phyloP scores from a whole-genome alignment of 1,140 invertebrate genomes.

The Bombus confusus region DNA sequence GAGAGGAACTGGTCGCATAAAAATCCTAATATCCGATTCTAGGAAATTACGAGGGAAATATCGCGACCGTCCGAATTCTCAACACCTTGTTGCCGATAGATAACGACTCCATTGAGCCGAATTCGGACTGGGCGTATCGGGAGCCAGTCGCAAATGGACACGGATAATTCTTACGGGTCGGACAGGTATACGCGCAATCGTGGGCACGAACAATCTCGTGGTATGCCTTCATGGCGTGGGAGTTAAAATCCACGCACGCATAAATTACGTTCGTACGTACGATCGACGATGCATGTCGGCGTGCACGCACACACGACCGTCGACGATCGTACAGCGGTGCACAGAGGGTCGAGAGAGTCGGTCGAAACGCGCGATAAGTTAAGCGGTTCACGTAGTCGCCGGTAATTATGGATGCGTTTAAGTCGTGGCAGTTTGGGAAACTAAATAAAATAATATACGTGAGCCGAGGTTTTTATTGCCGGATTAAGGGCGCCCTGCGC shows the following conservation, averaged over 20 bases:
- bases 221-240: slow-evolving; percentile 68
- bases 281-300: background rate
- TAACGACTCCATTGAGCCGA: slow-evolving; percentile 54
- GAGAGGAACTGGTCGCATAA: background rate
- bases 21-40: slow-evolving; percentile 5
- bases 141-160: slow-evolving; percentile 57
- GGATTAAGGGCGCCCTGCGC: slow-evolving; percentile 77
- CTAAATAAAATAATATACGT: slow-evolving; percentile 82
- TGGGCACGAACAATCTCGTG: slow-evolving; percentile 67
- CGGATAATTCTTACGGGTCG: slow-evolving; percentile 64
- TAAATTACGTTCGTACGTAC: slow-evolving; percentile 74
- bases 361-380: slow-evolving; percentile 76
- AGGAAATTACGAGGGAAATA: slow-evolving; percentile 7
- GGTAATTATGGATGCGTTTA: slow-evolving; percentile 83
- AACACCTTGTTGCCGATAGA: slow-evolving; percentile 40
- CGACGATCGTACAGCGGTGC: background rate
- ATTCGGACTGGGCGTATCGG: slow-evolving; percentile 61
- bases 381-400: slow-evolving; percentile 80
- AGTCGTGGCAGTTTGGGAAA: slow-evolving; percentile 80
- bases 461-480: slow-evolving; percentile 80
- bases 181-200: slow-evolving; percentile 53
- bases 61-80: slow-evolving; percentile 36
- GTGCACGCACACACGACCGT: background rate
- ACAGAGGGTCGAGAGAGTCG: slow-evolving; percentile 14
- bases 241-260: slow-evolving; percentile 76